Evolutionary conservation across 1,140 invertebrate genomes (phyloP).

Genomic region (Carposina sasakii): DNA sequence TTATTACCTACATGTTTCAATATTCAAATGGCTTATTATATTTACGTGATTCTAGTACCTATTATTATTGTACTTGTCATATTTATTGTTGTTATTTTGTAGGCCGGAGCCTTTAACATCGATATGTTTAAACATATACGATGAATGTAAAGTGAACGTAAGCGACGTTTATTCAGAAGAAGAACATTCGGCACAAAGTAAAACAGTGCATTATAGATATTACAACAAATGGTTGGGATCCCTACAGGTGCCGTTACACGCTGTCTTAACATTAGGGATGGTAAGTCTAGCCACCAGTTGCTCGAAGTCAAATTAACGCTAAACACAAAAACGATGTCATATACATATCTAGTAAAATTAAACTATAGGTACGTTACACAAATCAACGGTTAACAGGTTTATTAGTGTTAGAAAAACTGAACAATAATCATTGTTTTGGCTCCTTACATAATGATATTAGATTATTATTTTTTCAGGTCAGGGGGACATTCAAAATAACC

Average conservation of each 20-base stretch:
- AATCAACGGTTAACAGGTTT: too few relatives aligned
- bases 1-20: too few relatives aligned
- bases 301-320: too few relatives aligned
- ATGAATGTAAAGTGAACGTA: slow-evolving; percentile 43
- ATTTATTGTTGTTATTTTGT: slow-evolving; percentile 13
- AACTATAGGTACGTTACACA: too few relatives aligned
- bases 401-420: too few relatives aligned
- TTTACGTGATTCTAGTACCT: too few relatives aligned
- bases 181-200: slow-evolving; percentile 15
- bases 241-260: slow-evolving; percentile 38
- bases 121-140: slow-evolving; percentile 49
- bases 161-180: slow-evolving; percentile 29
- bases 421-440: too few relatives aligned
- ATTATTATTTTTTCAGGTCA: slow-evolving; percentile 37
- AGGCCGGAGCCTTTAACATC: slow-evolving; percentile 48
- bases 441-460: too few relatives aligned
- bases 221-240: slow-evolving; percentile 53
- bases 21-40: too few relatives aligned
- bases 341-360: too few relatives aligned
- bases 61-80: too few relatives aligned
- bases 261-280: slow-evolving; percentile 41
- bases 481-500: slow-evolving; percentile 49
- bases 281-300: slow-evolving; percentile 39
- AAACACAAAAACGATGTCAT: too few relatives aligned
- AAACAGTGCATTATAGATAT: slow-evolving; percentile 34